Evolutionary conservation across 2,797 vertebrate species (phyloP).

Genomic region (Catamblyrhynchus diadema): DNA sequence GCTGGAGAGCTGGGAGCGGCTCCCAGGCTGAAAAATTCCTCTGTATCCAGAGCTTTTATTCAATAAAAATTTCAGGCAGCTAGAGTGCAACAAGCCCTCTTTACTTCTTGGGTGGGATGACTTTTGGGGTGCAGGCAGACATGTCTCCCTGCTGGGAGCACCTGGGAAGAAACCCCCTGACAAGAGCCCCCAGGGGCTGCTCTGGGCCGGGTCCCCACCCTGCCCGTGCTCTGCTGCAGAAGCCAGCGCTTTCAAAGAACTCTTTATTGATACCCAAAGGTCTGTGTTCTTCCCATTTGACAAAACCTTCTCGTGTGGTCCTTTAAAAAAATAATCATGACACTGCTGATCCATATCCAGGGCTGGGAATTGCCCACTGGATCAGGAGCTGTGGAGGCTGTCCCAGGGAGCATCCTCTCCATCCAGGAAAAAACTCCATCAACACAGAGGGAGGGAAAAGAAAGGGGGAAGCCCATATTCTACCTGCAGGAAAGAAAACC

Average conservation of each 20-base stretch:
- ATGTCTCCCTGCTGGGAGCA: not conserved
- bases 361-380: not conserved
- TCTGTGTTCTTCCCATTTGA: slow-evolving; percentile 50
- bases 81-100: not conserved
- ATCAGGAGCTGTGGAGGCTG: not conserved
- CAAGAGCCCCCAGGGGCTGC: not conserved
- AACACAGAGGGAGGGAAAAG: slow-evolving; percentile 1
- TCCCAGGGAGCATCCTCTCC: not conserved
- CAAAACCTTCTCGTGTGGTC: slow-evolving; percentile 69
- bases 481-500: slow-evolving; percentile 18
- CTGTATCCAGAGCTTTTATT: slow-evolving; percentile 55
- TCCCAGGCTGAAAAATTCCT: not conserved
- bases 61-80: slow-evolving; percentile 61
- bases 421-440: not conserved
- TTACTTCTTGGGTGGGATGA: not conserved
- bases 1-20: not conserved
- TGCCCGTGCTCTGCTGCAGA: not conserved
- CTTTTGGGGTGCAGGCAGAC: not conserved
- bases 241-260: slow-evolving; percentile 61
- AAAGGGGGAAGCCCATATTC: not conserved
- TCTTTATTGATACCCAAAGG: slow-evolving; percentile 75
- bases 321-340: slow-evolving; percentile 71
- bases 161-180: not conserved
- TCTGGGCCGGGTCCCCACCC: accelerated
- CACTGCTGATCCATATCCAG: accelerated